Evolutionary conservation across 1,140 invertebrate species (phyloP).

Genomic region (Apis florea): DNA sequence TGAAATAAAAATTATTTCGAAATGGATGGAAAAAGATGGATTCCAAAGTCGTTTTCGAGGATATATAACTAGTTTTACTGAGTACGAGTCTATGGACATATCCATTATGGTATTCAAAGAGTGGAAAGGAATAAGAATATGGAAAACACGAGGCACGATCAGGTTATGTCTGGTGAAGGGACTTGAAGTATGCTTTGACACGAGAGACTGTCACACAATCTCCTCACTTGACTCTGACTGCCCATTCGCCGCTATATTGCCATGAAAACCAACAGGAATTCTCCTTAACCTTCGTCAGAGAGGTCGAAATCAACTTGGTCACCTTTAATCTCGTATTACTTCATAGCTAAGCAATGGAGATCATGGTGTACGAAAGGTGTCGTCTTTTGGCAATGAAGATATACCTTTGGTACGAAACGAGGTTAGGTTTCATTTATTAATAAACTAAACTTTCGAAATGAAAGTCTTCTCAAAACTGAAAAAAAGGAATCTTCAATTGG

Average conservation of each 20-base stretch:
- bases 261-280: constrained; percentile 3
- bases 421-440: too few species aligned
- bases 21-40: too few species aligned
- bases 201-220: constrained; percentile 14
- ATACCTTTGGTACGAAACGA: too few species aligned
- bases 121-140: neutral
- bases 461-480: too few species aligned
- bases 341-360: neutral
- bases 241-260: constrained; percentile 8
- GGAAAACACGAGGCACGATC: neutral
- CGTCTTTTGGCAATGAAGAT: neutral
- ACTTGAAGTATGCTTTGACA: constrained; percentile 28
- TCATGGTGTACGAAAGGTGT: neutral
- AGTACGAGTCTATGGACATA: too few species aligned
- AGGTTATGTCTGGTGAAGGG: neutral
- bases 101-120: neutral
- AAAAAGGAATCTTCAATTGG: too few species aligned
- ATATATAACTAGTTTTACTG: too few species aligned
- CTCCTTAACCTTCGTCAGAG: constrained; percentile 9
- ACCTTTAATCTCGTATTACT: neutral
- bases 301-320: neutral
- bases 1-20: neutral
- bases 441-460: too few species aligned
- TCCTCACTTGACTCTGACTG: neutral
- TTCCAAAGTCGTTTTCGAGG: too few species aligned